Evolutionary conservation across 2,113 vertebrate genomes (phyloP).

Genomic region (Hippocampus comes): DNA sequence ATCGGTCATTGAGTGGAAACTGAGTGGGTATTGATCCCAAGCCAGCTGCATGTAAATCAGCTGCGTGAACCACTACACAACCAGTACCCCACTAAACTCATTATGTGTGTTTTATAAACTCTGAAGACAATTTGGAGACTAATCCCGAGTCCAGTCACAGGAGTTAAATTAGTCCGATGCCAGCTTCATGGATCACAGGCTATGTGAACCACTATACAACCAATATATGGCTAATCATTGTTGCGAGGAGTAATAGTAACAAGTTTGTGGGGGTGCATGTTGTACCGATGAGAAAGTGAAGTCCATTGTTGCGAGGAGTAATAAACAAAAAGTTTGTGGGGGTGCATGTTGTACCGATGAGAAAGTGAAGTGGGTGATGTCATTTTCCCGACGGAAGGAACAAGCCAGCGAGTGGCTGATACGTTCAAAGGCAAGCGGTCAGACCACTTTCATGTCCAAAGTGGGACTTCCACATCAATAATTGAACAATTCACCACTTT

Average conservation of each 20-base stretch:
- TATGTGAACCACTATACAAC: neutral
- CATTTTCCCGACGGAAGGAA: neutral
- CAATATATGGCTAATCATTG: neutral
- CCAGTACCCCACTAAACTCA: no score
- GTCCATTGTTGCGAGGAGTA: no score
- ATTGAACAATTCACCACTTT: neutral
- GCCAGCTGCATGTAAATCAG: no score
- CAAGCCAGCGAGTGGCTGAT: neutral
- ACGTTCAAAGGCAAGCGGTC: neutral
- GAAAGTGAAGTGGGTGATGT: neutral
- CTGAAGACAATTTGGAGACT: no score
- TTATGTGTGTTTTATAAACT: no score
- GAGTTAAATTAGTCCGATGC: no score
- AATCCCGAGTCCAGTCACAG: no score
- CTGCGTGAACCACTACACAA: no score
- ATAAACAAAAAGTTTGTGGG: neutral
- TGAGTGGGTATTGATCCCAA: neutral
- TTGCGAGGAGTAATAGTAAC: no score
- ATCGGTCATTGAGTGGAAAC: no score
- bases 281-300: neutral
- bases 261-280: neutral
- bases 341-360: neutral
- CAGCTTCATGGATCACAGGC: no score
- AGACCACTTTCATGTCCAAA: neutral
- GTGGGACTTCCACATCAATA: neutral